Percentiles rank a stretch among this genome's conserved stretches.
These are phyloP conservation scores for Metallyticus violacea DNA, from an alignment of 2,888 invertebrate species.

Conservation along the genomic window DNA sequence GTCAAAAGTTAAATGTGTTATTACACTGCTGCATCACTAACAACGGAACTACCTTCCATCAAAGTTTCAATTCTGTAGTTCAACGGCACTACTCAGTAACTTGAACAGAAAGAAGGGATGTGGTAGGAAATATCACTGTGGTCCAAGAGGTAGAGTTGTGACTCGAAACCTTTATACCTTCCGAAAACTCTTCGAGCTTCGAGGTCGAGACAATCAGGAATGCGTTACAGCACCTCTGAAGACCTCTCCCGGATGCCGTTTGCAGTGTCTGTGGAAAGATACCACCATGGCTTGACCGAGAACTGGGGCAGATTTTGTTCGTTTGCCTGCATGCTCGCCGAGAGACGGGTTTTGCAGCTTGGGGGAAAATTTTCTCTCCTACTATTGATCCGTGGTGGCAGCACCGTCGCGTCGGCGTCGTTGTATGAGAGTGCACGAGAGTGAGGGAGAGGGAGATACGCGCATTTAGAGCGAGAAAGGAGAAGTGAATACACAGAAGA, in stretches of 20 bases:
- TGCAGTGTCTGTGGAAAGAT: background rate
- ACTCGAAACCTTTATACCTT: background rate
- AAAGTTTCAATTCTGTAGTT: background rate
- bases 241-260: background rate
- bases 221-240: background rate
- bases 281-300: background rate
- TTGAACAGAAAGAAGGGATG: background rate
- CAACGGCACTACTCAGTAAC: background rate
- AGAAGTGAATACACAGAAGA: background rate
- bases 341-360: constrained; percentile 12
- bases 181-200: background rate
- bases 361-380: constrained; percentile 14
- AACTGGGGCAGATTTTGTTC: constrained; percentile 3
- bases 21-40: background rate
- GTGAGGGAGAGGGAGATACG: background rate
- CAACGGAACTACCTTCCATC: background rate
- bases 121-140: background rate
- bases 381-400: constrained; percentile 15
- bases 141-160: background rate
- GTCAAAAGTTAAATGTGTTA: background rate
- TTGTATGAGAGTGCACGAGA: background rate
- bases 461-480: background rate
- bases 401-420: constrained; percentile 15
- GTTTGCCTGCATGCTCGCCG: background rate
- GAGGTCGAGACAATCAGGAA: background rate